Base-by-base conservation (phyloP, 2,888 invertebrate genomes). In the Drosophila nr. fundita region DNA sequence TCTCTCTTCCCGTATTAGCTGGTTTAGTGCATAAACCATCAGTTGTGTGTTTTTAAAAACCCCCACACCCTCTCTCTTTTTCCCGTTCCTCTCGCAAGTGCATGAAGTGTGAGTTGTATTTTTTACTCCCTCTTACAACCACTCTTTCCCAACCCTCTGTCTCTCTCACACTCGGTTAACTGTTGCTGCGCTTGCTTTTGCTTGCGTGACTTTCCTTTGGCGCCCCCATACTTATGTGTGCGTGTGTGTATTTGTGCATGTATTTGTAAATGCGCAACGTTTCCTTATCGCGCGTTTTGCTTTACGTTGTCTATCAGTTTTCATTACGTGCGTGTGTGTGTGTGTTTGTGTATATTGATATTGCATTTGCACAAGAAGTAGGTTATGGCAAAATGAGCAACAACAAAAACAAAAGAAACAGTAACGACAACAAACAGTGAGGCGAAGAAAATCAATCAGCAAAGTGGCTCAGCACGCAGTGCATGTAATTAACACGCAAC, bases 311-410 rank as follows among this genome's bases (percentile, higher is more conserved):
- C 75, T 81, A 78, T 81, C 78, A 73, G 81, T 77, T 78, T 75
- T 73, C 68, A 61, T 64, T 72, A 58, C 45, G 34, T 62, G 48
- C 50, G 60, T 61, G 53, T 52, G 50, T 68, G 8, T 30, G 57
- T 68, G 53, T 62, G 52, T 49, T 60, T 63, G 50, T 61, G 54
- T 70, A 66, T 75, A 57, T 68, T 75, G 73, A 50, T 59, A 78
- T 68, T 80, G 82, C 82, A 82, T 82, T 82, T 78, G 72, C 80
- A 79, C 80, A 79, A 82, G 80, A 84, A 83, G 87, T 85, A 77
- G 85, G 87, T 87, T 85, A 85, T 85, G 87, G 83, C 83, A 82
- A 87, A 82, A 74, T 72, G 69, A 82, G 72, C 71, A 80, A 66
- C 65, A 78, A 36, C 45, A 48, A 40, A 29, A 59, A 34, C 40